Evolutionary conservation across 2,113 vertebrate species (phyloP).

Genomic region (Anolis carolinensis): DNA sequence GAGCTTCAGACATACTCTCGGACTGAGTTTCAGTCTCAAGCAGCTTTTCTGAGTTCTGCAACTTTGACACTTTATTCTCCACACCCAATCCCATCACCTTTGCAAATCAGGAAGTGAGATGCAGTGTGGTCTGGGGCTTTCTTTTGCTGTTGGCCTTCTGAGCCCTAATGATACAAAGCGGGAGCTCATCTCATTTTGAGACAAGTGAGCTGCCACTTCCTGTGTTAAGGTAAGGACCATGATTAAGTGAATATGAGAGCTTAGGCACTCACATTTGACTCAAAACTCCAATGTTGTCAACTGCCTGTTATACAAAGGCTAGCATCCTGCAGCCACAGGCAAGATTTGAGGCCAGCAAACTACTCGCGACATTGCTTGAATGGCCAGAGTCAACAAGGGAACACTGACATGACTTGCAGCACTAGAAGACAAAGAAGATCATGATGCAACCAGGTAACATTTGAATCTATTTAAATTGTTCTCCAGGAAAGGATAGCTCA

Average conservation of each 20-base stretch:
- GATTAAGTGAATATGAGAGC: slow-evolving; percentile 14
- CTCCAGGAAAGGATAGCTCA: slow-evolving; percentile 18
- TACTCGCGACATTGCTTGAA: background rate
- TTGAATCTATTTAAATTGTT: slow-evolving; percentile 19
- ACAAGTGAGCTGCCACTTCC: slow-evolving; percentile 61
- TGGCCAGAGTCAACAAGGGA: background rate
- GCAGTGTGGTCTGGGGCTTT: slow-evolving; percentile 66
- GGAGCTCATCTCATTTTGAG: slow-evolving; percentile 67
- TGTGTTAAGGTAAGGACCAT: slow-evolving; percentile 61
- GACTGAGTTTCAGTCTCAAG: slow-evolving; percentile 16
- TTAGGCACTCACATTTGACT: fast-evolving
- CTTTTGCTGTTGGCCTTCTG: slow-evolving; percentile 56
- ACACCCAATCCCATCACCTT: slow-evolving; percentile 50
- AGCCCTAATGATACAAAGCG: slow-evolving; percentile 56
- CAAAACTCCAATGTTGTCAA: background rate
- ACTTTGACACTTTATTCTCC: slow-evolving; percentile 57
- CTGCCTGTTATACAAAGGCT: background rate
- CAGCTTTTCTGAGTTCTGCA: slow-evolving; percentile 8
- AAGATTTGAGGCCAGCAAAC: slow-evolving; percentile 3
- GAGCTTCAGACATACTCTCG: background rate
- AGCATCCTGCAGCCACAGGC: background rate
- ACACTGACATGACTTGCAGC: background rate
- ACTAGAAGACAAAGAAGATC: background rate
- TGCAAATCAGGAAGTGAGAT: slow-evolving; percentile 69
- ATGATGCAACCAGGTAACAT: slow-evolving; percentile 56